A percentile compares a stretch with the other conserved stretches of the same genome.
These are phyloP conservation scores for Edolisoma coerulescens DNA, from an alignment of 2,113 vertebrate genomes.

Conservation along the genomic window DNA sequence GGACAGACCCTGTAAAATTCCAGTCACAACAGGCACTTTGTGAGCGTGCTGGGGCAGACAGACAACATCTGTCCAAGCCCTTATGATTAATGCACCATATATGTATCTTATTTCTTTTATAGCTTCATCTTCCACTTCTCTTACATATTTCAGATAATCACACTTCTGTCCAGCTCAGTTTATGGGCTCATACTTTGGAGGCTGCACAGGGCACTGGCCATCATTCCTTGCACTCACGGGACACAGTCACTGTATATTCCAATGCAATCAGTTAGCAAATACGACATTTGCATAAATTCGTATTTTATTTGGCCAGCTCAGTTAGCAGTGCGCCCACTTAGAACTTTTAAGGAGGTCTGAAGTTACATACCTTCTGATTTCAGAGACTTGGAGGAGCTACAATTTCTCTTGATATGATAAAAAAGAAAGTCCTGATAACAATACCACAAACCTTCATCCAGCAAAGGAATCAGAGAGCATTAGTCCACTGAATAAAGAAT, in stretches of 20 bases:
- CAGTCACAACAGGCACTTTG: background rate
- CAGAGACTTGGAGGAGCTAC: background rate
- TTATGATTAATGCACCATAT: background rate
- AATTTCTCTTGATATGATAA: background rate
- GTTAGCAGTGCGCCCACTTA: background rate
- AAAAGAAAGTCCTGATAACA: background rate
- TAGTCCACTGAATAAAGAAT: background rate
- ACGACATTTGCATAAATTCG: background rate
- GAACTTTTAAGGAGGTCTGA: background rate
- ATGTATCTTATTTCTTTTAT: background rate
- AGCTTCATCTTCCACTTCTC: background rate
- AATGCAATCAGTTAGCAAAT: background rate
- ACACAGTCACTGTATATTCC: background rate
- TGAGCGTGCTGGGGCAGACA: background rate
- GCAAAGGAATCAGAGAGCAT: background rate
- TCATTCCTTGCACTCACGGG: background rate
- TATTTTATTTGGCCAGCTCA: background rate
- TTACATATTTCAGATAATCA: background rate
- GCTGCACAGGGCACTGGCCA: background rate
- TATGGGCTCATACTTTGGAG: background rate
- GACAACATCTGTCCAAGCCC: background rate
- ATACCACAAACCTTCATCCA: background rate
- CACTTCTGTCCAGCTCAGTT: background rate
- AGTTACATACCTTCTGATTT: background rate
- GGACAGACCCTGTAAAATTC: background rate